These are phyloP conservation scores for Muntiacus muntjak DNA, from an alignment of 2,113 vertebrate genomes.

Conservation along the genomic window DNA sequence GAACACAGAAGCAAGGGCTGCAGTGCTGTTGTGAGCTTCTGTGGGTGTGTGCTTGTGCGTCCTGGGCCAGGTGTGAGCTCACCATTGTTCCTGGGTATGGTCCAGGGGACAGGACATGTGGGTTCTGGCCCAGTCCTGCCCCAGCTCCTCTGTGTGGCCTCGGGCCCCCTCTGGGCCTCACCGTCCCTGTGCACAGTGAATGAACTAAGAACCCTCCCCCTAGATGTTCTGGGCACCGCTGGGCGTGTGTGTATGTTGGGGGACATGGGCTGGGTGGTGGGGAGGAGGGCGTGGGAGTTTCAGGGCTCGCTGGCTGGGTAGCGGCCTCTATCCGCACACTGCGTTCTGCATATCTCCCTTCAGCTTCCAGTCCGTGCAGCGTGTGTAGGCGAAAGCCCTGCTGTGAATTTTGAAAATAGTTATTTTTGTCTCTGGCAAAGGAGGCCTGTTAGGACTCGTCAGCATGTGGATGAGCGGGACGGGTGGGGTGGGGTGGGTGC, in stretches of 20 bases:
- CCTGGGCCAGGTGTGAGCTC: neutral
- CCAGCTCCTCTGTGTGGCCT: neutral
- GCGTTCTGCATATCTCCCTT: slow-evolving; percentile 81
- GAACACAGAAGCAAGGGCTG: neutral
- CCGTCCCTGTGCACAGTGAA: neutral
- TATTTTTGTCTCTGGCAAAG: slow-evolving; percentile 88
- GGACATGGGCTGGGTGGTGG: neutral
- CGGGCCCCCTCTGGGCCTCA: neutral
- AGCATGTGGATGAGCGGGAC: slow-evolving; percentile 83
- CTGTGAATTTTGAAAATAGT: slow-evolving; percentile 89
- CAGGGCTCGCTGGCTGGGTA: slow-evolving; percentile 61
- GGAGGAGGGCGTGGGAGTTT: slow-evolving; percentile 56
- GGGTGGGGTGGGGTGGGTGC: slow-evolving; percentile 71
- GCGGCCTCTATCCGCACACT: slow-evolving; percentile 78
- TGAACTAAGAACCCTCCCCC: neutral
- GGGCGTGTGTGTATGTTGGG: neutral
- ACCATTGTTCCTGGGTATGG: neutral
- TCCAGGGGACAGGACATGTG: neutral
- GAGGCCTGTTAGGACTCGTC: slow-evolving; percentile 86
- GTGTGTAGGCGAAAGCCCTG: slow-evolving; percentile 86
- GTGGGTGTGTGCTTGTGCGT: rapidly evolving
- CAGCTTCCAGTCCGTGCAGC: slow-evolving; percentile 84
- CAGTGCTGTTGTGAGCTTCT: rapidly evolving
- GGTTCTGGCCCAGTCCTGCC: neutral
- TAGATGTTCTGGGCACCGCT: neutral